Evolutionary conservation across 1,140 invertebrate species (phyloP), one percentile per base, ranked within the genome.

Genomic region (Lucilia cuprina): DNA sequence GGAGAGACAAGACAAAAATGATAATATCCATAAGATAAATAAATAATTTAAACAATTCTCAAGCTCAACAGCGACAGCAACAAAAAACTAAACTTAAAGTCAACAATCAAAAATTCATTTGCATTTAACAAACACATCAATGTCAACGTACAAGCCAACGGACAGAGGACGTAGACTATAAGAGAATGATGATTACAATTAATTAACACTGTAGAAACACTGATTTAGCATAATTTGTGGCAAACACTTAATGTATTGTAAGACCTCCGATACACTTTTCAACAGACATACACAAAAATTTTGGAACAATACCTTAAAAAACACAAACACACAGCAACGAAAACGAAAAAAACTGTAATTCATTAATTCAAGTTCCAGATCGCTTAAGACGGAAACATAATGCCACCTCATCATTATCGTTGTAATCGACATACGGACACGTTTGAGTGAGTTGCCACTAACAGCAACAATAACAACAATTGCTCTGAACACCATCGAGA

Each of bases 361-460:
- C 77, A 80, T 80, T 80, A 80, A 80, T 80, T 80, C 77, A 80
- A 80, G 77, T 80, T 80, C 77, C 77, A 80, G 77, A 80, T 80
- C 77, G 77, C 77, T 80, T 80, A 80, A 80, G 77, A 80, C 77
- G 77, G 77, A 80, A 80, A 80, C 77, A 80, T 80, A 80, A 80
- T 80, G 77, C 77, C 77, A 80, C 77, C 77, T 80, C 77, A 80
- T 80, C 77, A 80, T 80, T 80, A 80, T 80, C 77, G 77, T 80
- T 80, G 77, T 80, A 80, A 80, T 80, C 77, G 77, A 80, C 77
- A 80, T 80, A 80, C 77, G 47, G 77, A 49, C 77, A 80, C 77
- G 77, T 80, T 17, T 80, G 77, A 25, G 9, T 80, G 41, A 19
- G 41, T 49, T 25, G n/a, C 47, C 19, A 49, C 19, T 21, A 25